Conservation (phyloP, 2,888 invertebrate genomes). For the Rotaria sp. region DNA sequence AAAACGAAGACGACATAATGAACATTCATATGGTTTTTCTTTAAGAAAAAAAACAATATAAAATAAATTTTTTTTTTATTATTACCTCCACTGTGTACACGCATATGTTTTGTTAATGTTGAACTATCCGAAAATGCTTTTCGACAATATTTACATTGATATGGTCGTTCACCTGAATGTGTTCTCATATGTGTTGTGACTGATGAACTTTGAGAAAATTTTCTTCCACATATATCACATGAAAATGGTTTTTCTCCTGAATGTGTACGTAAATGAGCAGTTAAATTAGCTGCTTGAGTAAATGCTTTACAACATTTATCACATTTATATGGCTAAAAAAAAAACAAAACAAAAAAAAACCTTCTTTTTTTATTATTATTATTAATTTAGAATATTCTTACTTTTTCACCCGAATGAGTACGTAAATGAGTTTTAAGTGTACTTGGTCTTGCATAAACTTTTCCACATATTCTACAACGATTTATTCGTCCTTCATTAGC, state of each 20-base stretch:
- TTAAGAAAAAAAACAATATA: background rate
- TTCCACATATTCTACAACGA: slow-evolving; percentile 81
- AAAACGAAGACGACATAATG: slow-evolving; percentile 84
- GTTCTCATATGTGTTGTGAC: slow-evolving; percentile 99
- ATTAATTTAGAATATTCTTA: background rate
- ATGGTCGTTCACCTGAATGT: slow-evolving; percentile 94
- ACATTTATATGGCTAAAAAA: slow-evolving; percentile 44
- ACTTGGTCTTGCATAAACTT: slow-evolving; percentile 86
- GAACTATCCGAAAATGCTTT: slow-evolving; percentile 98
- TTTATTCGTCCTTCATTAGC: slow-evolving; percentile 32
- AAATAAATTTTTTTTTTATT: background rate
- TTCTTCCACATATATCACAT: slow-evolving; percentile 89
- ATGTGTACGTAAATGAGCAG: slow-evolving; percentile 89
- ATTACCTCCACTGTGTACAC: slow-evolving; percentile 66
- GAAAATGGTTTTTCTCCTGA: slow-evolving; percentile 95
- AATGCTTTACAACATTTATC: slow-evolving; percentile 79
- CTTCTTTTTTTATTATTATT: background rate
- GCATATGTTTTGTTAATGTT: slow-evolving; percentile 87
- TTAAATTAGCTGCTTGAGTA: slow-evolving; percentile 93
- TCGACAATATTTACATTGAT: slow-evolving; percentile 73
- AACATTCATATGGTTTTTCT: slow-evolving; percentile 89
- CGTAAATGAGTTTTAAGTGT: slow-evolving; percentile 91
- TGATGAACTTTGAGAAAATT: slow-evolving; percentile 84
- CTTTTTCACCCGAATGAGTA: slow-evolving; percentile 80
- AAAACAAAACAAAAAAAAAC: background rate